These are phyloP conservation scores for Falco columbarius DNA, from an alignment of 2,797 vertebrate species.

Conservation along the genomic window DNA sequence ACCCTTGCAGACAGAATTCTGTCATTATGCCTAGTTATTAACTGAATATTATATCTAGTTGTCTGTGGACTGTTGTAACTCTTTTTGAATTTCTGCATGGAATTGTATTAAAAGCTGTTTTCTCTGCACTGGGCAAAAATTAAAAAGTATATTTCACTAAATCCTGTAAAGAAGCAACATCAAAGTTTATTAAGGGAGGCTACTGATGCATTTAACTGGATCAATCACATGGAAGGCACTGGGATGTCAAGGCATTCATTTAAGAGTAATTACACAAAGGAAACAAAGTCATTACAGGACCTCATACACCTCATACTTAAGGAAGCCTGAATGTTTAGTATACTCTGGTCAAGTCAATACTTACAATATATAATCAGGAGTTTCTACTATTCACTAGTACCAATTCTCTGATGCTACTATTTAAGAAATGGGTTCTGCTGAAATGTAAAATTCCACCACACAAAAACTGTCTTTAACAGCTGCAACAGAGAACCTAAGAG, in stretches of 20 bases:
- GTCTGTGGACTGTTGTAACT: neutral
- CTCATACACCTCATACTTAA: neutral
- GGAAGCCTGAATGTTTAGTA: neutral
- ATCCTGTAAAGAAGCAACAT: neutral
- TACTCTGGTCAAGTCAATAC: neutral
- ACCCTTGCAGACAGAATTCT: neutral
- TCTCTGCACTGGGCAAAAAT: neutral
- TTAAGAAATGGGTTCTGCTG: neutral
- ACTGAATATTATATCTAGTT: neutral
- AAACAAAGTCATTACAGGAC: neutral
- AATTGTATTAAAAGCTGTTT: neutral
- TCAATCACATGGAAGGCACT: neutral
- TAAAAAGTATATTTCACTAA: neutral
- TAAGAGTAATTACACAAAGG: neutral
- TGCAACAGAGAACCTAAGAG: accelerated
- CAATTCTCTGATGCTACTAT: neutral
- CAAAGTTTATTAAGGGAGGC: neutral
- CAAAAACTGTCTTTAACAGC: neutral
- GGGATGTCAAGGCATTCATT: neutral
- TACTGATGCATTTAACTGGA: neutral
- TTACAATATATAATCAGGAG: neutral
- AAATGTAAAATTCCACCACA: neutral
- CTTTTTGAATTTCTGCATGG: neutral
- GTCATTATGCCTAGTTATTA: neutral
- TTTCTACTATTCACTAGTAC: neutral